Conservation (phyloP, 2,113 vertebrate genomes). For the Saguinus midas region DNA sequence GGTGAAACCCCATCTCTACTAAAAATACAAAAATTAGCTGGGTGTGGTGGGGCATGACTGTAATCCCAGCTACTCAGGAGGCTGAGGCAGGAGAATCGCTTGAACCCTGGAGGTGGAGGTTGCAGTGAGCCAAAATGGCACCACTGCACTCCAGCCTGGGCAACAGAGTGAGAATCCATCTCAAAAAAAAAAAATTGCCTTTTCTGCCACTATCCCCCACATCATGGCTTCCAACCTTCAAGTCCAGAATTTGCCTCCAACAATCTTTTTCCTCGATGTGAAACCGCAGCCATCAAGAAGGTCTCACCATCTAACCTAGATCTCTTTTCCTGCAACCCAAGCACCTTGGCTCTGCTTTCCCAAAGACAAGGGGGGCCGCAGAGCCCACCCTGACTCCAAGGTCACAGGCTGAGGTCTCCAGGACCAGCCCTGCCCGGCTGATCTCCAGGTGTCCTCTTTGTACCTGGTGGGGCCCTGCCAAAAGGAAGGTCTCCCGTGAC, state of each 20-base stretch:
- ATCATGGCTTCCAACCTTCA: neutral
- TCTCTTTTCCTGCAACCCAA: slow-evolving; percentile 42
- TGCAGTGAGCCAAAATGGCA: no score
- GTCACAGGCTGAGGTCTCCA: neutral
- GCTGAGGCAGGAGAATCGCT: no score
- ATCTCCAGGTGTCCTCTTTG: neutral
- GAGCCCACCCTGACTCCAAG: neutral
- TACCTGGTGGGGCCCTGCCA: neutral
- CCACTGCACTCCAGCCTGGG: no score
- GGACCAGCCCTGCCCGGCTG: neutral
- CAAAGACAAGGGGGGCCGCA: neutral
- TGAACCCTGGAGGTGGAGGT: no score
- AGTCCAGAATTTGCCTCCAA: neutral
- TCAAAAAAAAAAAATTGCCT: neutral
- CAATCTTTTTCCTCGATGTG: neutral
- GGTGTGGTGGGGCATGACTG: no score
- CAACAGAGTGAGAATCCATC: no score
- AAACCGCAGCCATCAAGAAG: neutral
- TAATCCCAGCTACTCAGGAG: no score
- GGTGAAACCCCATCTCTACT: no score
- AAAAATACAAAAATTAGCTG: no score
- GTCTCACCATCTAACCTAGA: slow-evolving; percentile 40
- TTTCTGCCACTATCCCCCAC: neutral
- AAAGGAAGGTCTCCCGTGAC: neutral
- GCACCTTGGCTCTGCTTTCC: neutral